Base-by-base conservation (phyloP, 1,140 invertebrate genomes). In the Cylas formicarius region DNA sequence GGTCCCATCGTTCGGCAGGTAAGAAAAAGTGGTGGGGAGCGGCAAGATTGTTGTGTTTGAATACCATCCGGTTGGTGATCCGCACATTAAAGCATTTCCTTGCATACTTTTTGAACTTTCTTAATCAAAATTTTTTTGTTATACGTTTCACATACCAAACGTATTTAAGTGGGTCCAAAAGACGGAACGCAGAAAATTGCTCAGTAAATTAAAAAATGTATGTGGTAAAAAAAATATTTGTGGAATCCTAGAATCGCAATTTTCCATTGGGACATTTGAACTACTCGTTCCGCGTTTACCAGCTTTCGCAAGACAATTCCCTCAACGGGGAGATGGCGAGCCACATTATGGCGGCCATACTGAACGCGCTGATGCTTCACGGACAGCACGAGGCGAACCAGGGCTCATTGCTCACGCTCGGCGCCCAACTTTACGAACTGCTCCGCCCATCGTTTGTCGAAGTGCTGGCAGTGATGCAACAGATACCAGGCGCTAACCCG, bases 351-450 rank as follows among this genome's bases (percentile, higher is more conserved):
- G 75, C 78, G 0, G 76, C 80, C 0, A 76, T 85, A 34, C 69
- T 88, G n/a, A 80, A 81, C 46, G 84, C 80, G 23, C 68, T 88
- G 48, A 78, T 84, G 44, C 65, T 81, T 32, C 84, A 88, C 56
- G 89, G 88, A 0, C 85, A 91, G 62, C 87, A 92, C 61, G 88
- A 92, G 50, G 76, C 80, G 1, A 87, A 86, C 67, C 82, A 85
- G 62, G 81, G 78, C 3, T 76, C 71, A 0, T 62, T 86, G 10
- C 69, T 86, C 2, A 76, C 75, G 16, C 68, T 86, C 10, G 82
- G 81, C 4, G 73, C 81, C 11, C 81, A 88, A 65, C 75, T 85
- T 2, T 92, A 92, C 62, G 87, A 90, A 63, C 72, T 80, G 31
- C 66, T 91, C 19, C 73, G 88, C 53, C 84, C 85, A 2, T 72